Evolutionary conservation across 2,113 vertebrate species (phyloP).

Genomic region (Columba livia): DNA sequence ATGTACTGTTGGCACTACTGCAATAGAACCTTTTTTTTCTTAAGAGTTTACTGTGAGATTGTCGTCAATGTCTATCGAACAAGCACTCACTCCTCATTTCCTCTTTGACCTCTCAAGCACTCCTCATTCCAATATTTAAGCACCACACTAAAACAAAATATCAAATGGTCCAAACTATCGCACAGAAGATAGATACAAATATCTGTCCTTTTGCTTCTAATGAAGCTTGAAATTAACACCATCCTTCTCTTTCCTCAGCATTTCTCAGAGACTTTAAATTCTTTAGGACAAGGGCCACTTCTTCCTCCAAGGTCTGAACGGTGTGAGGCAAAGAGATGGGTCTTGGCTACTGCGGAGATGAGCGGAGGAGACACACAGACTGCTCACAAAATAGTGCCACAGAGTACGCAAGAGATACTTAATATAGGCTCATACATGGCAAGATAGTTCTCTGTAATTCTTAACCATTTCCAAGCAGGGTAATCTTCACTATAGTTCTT

Average conservation of each 20-base stretch:
- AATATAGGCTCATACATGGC: background rate
- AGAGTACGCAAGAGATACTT: background rate
- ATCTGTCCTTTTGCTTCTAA: constrained; percentile 21
- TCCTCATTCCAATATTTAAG: background rate
- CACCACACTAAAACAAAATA: background rate
- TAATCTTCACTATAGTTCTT: background rate
- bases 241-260: background rate
- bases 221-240: constrained; percentile 32
- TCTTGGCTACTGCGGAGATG: background rate
- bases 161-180: background rate
- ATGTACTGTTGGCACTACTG: background rate
- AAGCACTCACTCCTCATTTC: background rate
- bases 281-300: background rate
- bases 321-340: background rate
- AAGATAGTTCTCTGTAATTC: background rate
- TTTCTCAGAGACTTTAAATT: background rate
- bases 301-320: background rate
- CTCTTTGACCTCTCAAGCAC: background rate
- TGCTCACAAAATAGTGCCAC: background rate
- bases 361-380: background rate
- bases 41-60: background rate
- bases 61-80: background rate
- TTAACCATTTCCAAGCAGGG: background rate
- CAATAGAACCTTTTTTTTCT: background rate
- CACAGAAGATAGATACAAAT: background rate